phyloP scores from a whole-genome alignment of 2,113 vertebrate genomes.

The Toxotes jaculatrix region DNA sequence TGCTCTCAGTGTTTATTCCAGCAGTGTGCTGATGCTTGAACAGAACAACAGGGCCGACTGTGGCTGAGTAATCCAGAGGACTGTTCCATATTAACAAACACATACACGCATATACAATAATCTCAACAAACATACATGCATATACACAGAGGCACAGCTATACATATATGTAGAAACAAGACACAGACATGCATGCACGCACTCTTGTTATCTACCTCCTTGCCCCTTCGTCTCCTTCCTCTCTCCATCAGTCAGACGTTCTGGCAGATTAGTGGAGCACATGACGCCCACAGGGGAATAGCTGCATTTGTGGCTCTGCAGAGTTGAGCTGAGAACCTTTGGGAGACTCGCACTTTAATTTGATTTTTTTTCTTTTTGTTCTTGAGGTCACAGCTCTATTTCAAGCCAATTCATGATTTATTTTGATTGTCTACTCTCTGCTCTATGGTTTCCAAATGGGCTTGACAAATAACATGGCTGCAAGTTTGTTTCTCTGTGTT shows the following conservation, averaged over 20 bases:
- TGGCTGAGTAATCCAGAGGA: slow-evolving; percentile 20
- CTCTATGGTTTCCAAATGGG: neutral
- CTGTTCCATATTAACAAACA: neutral
- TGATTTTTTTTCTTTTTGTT: slow-evolving; percentile 37
- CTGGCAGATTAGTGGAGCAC: slow-evolving; percentile 68
- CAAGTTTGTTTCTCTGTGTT: neutral
- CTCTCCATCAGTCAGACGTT: slow-evolving; percentile 47
- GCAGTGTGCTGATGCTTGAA: slow-evolving; percentile 25
- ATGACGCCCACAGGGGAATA: slow-evolving; percentile 58
- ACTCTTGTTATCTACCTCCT: slow-evolving; percentile 22
- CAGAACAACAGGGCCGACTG: slow-evolving; percentile 21
- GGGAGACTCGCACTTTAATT: slow-evolving; percentile 50
- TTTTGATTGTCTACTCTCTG: neutral
- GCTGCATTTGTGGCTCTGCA: slow-evolving; percentile 58
- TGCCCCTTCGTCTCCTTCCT: slow-evolving; percentile 11
- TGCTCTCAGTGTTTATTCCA: slow-evolving; percentile 43
- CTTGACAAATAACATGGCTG: neutral
- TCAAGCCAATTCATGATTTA: slow-evolving; percentile 6
- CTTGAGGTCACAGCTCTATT: slow-evolving; percentile 48
- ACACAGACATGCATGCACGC: neutral
- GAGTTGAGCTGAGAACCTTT: slow-evolving; percentile 46
- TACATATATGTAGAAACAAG: slow-evolving; percentile 1
- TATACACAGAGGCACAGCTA: neutral
- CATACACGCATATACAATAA: neutral
- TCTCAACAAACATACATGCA: neutral